These are phyloP conservation scores for Leptura quadrifasciata DNA, from an alignment of 2,888 invertebrate genomes.

Conservation along the genomic window DNA sequence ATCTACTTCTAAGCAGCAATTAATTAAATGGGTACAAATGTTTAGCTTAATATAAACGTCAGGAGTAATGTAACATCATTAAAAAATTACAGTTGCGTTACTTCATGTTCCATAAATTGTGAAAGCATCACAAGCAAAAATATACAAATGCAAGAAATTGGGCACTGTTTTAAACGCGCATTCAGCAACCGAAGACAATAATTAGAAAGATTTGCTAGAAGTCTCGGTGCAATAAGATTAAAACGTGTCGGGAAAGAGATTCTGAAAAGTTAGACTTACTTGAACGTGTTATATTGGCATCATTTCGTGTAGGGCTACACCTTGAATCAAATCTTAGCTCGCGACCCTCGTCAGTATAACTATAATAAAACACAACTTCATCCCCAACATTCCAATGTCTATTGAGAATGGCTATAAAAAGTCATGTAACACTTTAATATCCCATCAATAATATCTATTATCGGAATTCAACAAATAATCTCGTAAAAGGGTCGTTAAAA, in stretches of 20 bases:
- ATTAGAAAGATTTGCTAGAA: constrained; percentile 29
- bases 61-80: not conserved
- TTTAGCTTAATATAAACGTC: not conserved
- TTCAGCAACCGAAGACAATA: not conserved
- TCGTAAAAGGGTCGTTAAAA: constrained; percentile 4
- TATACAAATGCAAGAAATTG: not conserved
- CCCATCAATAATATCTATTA: constrained; percentile 20
- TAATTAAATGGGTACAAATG: not conserved
- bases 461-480: constrained; percentile 10
- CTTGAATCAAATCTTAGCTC: constrained; percentile 61
- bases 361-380: constrained; percentile 54
- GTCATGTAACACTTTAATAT: constrained; percentile 45
- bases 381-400: constrained; percentile 45
- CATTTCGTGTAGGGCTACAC: constrained; percentile 62
- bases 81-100: not conserved
- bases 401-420: constrained; percentile 51
- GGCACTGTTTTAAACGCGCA: not conserved
- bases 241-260: constrained; percentile 16
- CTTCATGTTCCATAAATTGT: not conserved
- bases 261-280: constrained; percentile 41
- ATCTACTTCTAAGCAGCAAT: too few species aligned
- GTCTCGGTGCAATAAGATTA: constrained; percentile 4
- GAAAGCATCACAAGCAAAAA: not conserved
- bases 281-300: constrained; percentile 69
- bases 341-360: constrained; percentile 47